Conservation (phyloP, 2,888 invertebrate species). For the Pachymerium ferrugineum region DNA sequence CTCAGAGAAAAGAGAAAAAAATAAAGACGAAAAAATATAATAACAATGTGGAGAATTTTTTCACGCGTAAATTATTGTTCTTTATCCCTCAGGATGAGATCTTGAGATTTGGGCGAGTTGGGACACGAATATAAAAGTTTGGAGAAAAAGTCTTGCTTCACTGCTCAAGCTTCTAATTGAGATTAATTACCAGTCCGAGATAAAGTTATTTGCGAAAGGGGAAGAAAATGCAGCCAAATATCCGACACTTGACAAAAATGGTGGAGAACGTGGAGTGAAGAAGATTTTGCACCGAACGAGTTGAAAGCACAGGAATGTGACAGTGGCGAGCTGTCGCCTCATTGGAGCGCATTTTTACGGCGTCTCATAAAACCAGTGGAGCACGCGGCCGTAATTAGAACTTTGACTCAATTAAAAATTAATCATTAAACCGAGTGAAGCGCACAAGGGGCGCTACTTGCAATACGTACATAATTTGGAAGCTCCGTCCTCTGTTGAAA, state of each 20-base stretch:
- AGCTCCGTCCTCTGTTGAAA: not conserved
- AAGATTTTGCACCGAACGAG: not conserved
- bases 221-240: conserved; percentile 22
- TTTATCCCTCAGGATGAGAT: not conserved
- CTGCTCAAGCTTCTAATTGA: conserved; percentile 20
- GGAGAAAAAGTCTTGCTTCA: conserved; percentile 5
- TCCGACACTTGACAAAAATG: conserved; percentile 27
- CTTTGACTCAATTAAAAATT: conserved; percentile 30
- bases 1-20: not conserved
- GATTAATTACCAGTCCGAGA: conserved; percentile 8
- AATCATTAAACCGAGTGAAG: conserved; percentile 19
- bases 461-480: conserved; percentile 15
- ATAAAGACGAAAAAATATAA: conserved; percentile 22
- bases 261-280: not conserved
- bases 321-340: conserved; percentile 25
- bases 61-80: conserved; percentile 24
- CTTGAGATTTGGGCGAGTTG: not conserved
- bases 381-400: conserved; percentile 28
- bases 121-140: conserved; percentile 13
- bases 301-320: conserved; percentile 21
- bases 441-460: conserved; percentile 1
- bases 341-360: conserved; percentile 23
- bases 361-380: conserved; percentile 28
- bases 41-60: conserved; percentile 15
- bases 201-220: conserved; percentile 6